Conservation (phyloP, 1,140 invertebrate genomes). For the Meloidogyne floridensis region DNA sequence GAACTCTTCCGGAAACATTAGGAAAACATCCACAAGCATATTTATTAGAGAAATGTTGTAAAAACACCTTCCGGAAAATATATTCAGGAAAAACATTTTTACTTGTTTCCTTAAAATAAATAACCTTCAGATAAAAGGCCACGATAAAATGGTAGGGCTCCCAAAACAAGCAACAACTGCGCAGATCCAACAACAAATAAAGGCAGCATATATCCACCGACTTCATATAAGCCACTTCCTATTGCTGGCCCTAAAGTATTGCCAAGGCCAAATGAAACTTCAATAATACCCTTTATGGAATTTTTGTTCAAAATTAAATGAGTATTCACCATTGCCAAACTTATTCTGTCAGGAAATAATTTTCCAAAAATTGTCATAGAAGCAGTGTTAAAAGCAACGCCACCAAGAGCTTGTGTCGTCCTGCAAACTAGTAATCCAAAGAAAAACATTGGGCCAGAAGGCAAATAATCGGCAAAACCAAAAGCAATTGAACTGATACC, state of each 20-base stretch:
- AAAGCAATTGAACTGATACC: slow-evolving; percentile 13
- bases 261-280: slow-evolving; percentile 14
- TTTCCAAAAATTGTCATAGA: slow-evolving; percentile 8
- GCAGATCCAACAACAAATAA: slow-evolving; percentile 13
- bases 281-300: background rate
- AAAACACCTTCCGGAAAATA: no score
- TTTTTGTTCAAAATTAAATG: background rate
- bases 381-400: background rate
- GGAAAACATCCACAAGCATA: no score
- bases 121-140: background rate
- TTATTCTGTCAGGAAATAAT: slow-evolving; percentile 21
- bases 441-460: slow-evolving; percentile 14
- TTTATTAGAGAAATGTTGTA: no score
- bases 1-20: no score
- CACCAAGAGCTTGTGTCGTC: slow-evolving; percentile 10
- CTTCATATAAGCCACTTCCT: slow-evolving; percentile 13
- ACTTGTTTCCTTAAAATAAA: no score
- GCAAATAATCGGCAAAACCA: slow-evolving; percentile 16
- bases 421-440: slow-evolving; percentile 13
- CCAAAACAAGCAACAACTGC: background rate
- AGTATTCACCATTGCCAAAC: background rate
- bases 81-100: no score
- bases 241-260: slow-evolving; percentile 16
- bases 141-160: background rate
- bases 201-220: slow-evolving; percentile 17